Evolutionary conservation across 2,113 vertebrate genomes (phyloP), one percentile per base, ranked within the genome.

Genomic region (Hippoglossus stenolepis): DNA sequence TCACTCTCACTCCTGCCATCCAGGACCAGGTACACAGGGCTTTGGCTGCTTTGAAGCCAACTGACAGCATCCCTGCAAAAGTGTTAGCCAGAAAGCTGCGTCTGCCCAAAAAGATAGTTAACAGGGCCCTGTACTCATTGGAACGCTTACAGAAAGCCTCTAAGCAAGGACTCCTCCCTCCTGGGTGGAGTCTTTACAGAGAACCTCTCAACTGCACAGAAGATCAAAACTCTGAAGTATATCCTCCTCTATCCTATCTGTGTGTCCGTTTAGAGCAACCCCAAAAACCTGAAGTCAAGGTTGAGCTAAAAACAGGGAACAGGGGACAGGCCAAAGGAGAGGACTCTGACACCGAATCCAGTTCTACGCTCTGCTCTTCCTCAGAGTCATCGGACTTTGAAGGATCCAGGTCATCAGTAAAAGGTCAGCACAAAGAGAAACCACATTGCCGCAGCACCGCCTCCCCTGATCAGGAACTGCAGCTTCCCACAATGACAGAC

Each of bases 51-150:
- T 93, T 97, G 0, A 81, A 69, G 3, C 85, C 91, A 11, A 89
- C 79, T 35, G 84, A 93, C 72, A 77, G 80, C 0, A 24, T 93
- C n/a, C 92, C 95, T 0, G 96, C 95, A 0, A 92, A 60, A 65
- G 58, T 78, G 0, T 91, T 99, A 23, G 88, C 91, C 5, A 90
- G 14, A 47, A 93, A 83, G 21, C 91, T 98, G 1, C 73, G 43
- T 10, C 58, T 86, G 10, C 91, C 89, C 0, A 99, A 97, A 86
- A 97, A 93, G 4, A 83, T 94, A 0, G 78, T 98, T 82, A 99
- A 99, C 79, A 88, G 83, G 1, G 28, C 87, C 3, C 79, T 99
- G 0, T 98, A 99, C 63, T 81, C 87, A 5, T 94, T 99, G 17
- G 81, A 84, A 3, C 63, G 0, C 0, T 87, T 65, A 5, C 91